Evolutionary conservation across 1,140 invertebrate genomes (phyloP).

Genomic region (Tetraneura akinire): DNA sequence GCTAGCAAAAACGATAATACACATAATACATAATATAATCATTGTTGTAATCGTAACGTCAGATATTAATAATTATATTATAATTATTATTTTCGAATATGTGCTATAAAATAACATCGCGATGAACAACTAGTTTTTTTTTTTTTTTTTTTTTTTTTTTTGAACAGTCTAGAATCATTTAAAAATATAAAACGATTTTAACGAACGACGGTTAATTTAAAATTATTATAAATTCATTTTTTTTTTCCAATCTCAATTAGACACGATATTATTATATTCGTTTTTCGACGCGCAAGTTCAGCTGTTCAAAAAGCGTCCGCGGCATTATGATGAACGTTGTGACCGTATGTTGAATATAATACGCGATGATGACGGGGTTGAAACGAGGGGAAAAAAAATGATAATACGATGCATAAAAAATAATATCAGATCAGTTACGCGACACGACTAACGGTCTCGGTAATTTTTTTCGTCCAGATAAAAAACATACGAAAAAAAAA

Average conservation of each 20-base stretch:
- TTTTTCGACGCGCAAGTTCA: conserved; percentile 13
- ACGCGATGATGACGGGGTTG: conserved; percentile 4
- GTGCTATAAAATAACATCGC: too few relatives aligned
- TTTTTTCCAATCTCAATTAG: background rate
- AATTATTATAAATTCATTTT: background rate
- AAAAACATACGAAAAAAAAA: conserved; percentile 22
- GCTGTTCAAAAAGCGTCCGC: conserved; percentile 38
- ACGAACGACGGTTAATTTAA: too few relatives aligned
- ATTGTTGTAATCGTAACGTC: background rate
- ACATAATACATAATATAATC: background rate
- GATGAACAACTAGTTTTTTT: too few relatives aligned
- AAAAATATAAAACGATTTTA: too few relatives aligned
- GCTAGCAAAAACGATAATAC: background rate
- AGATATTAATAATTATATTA: too few relatives aligned
- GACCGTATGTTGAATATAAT: background rate
- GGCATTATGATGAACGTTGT: too few relatives aligned
- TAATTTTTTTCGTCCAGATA: conserved; percentile 36
- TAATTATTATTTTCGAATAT: too few relatives aligned
- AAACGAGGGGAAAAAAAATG: background rate
- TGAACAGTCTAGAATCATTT: too few relatives aligned
- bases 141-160: too few relatives aligned
- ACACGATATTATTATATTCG: background rate
- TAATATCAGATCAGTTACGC: conserved; percentile 22
- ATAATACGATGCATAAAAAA: too few relatives aligned
- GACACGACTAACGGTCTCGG: conserved; percentile 2